Conservation (phyloP, 2,888 invertebrate genomes). For the Serrognathus titanus region DNA sequence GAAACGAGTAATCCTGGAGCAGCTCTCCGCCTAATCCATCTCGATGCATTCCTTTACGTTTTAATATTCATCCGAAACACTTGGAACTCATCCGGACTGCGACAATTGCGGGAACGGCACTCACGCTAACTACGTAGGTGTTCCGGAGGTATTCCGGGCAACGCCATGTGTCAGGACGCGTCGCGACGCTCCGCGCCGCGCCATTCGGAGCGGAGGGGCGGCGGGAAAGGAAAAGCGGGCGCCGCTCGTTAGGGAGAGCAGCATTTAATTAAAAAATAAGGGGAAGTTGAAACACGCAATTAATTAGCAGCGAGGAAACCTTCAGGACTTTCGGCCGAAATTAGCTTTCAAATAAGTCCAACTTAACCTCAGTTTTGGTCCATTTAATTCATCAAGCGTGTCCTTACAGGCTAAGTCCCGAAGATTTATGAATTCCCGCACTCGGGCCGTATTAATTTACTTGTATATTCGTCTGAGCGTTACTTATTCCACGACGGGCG, state of each 20-base stretch:
- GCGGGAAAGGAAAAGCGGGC: slow-evolving; percentile 5
- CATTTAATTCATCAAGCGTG: slow-evolving; percentile 30
- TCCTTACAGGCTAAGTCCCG: slow-evolving; percentile 30
- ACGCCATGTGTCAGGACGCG: background rate
- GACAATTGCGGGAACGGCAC: slow-evolving; percentile 47
- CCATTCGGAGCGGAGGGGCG: slow-evolving; percentile 3
- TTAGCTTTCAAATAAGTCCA: slow-evolving; percentile 28
- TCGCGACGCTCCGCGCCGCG: slow-evolving; percentile 10
- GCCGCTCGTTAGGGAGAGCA: background rate
- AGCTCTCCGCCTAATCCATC: slow-evolving; percentile 49
- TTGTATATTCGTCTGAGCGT: slow-evolving; percentile 24
- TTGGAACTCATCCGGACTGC: slow-evolving; percentile 41
- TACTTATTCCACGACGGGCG: slow-evolving; percentile 25
- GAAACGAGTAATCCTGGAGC: slow-evolving; percentile 55
- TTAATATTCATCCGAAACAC: slow-evolving; percentile 49
- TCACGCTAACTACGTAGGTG: slow-evolving; percentile 40
- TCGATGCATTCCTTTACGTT: slow-evolving; percentile 49
- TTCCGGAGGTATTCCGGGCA: slow-evolving; percentile 6
- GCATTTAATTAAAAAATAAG: slow-evolving; percentile 12
- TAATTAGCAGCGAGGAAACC: slow-evolving; percentile 22
- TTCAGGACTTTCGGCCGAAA: slow-evolving; percentile 23
- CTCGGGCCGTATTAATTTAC: slow-evolving; percentile 38
- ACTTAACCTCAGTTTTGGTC: slow-evolving; percentile 28
- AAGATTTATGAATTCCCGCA: slow-evolving; percentile 44
- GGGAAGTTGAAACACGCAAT: slow-evolving; percentile 20